A percentile compares a stretch with the other conserved stretches of the same genome.
Evolutionary conservation across 2,113 vertebrate genomes (phyloP).

Genomic region (Festucalex cinctus): DNA sequence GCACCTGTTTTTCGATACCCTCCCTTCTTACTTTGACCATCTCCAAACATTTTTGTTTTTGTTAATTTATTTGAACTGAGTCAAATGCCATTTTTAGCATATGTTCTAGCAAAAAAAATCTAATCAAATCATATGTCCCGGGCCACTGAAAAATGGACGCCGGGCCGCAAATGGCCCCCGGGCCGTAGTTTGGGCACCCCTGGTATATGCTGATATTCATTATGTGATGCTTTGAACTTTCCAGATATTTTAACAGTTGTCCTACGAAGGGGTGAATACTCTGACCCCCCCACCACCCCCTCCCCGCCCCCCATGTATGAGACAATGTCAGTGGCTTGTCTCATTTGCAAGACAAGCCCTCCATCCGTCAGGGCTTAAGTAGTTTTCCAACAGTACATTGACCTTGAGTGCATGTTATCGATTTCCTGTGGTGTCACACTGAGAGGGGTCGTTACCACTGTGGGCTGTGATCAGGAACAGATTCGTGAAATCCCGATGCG

Average conservation of each 20-base stretch:
- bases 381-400: constrained; percentile 98
- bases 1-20: too few species aligned
- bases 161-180: too few species aligned
- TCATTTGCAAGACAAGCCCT: constrained; percentile 77
- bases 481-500: constrained; percentile 91
- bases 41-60: too few species aligned
- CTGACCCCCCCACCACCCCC: not conserved
- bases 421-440: constrained; percentile 90
- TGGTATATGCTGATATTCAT: not conserved
- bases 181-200: too few species aligned
- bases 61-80: too few species aligned
- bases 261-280: not conserved
- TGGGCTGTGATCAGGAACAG: constrained; percentile 90
- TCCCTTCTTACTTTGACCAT: too few species aligned
- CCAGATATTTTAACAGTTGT: not conserved
- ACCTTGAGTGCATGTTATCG: constrained; percentile 94
- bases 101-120: too few species aligned
- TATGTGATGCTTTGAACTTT: not conserved
- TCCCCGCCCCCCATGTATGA: constrained; percentile 14
- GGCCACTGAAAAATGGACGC: too few species aligned
- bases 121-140: too few species aligned
- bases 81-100: too few species aligned
- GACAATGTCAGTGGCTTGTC: constrained; percentile 79
- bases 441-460: constrained; percentile 87
- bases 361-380: constrained; percentile 93